Evolutionary conservation across 2,113 vertebrate species (phyloP).

Genomic region (Labrus mixtus): DNA sequence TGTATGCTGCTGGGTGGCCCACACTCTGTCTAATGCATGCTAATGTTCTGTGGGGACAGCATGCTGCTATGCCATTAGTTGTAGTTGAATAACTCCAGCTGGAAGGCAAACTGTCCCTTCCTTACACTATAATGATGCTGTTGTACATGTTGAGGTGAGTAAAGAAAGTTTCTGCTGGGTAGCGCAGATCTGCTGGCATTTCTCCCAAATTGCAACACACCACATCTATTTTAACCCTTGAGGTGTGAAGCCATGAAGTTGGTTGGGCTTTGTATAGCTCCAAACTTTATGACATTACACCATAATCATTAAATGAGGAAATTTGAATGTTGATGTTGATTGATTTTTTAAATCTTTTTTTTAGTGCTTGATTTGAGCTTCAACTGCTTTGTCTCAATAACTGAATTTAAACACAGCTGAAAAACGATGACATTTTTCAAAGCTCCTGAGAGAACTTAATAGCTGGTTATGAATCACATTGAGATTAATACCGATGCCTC

Average conservation of each 20-base stretch:
- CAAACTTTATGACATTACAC: no score
- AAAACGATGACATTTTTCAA: no score
- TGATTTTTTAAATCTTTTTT: no score
- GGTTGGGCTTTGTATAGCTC: background rate
- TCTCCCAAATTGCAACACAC: background rate
- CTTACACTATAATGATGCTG: constrained; percentile 12
- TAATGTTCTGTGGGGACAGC: constrained; percentile 60
- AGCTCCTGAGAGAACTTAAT: no score
- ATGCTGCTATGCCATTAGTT: constrained; percentile 64
- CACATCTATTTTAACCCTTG: background rate
- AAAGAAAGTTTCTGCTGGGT: background rate
- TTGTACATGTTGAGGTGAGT: constrained; percentile 3
- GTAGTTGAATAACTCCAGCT: constrained; percentile 63
- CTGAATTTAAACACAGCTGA: no score
- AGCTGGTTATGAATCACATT: no score
- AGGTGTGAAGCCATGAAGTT: background rate
- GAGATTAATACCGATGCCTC: no score
- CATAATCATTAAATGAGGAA: no score
- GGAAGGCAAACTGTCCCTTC: constrained; percentile 37
- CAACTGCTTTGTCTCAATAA: no score
- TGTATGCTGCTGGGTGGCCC: constrained; percentile 24
- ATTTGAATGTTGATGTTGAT: no score
- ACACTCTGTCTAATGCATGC: constrained; percentile 29
- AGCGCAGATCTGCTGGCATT: background rate
- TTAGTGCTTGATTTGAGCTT: no score